Base-by-base conservation (phyloP, 2,888 invertebrate species). In the Rugalucina vietnamica region DNA sequence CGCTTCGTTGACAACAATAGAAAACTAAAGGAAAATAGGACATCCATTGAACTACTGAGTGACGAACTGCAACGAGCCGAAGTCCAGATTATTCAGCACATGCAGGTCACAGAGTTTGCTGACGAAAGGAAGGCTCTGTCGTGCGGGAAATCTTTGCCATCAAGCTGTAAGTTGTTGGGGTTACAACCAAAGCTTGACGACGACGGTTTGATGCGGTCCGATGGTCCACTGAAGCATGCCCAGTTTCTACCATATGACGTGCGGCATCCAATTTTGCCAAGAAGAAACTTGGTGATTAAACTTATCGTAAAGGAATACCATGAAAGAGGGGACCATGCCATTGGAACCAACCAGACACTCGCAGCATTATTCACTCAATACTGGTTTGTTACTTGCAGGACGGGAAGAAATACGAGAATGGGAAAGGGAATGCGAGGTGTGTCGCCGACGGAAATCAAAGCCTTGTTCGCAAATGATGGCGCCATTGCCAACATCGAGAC, bases 211-310 rank as follows among this genome's bases (percentile, higher is more conserved):
- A 10, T 82, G 4, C 34, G 57, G 32, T 18, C 10, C 34, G 57
- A 71, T 29, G 72, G 72, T 27, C 54, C 72, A 36, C 29, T 54
- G 72, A 43, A 82, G 34, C 73, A 73, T 73, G 82, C 82, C 37
- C 50, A 82, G 21, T 77, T 72, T 37, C 32, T 82, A 29, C 34
- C 82, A 29, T 79, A 65, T 70, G 74, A 80, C 60, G 75, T 32
- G 8, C 18, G 34, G 36, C 43, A 80, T 82, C 80, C 83, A 37
- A 79, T 85, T 21, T 39, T 85, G 39, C 85, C 82, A 71, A 29
- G 78, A 32, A 70, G 72, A 57, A 49, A 72, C 37, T 54, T 75
- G 74, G 65, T 78, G 3, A 82, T 75, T 39, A 77, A 65, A 43
- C 70, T 84, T 14, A 79, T 75, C 4, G 73, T 85, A 10, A 60